Base-by-base conservation (phyloP, 2,888 invertebrate genomes). In the Drosophila longiperda region DNA sequence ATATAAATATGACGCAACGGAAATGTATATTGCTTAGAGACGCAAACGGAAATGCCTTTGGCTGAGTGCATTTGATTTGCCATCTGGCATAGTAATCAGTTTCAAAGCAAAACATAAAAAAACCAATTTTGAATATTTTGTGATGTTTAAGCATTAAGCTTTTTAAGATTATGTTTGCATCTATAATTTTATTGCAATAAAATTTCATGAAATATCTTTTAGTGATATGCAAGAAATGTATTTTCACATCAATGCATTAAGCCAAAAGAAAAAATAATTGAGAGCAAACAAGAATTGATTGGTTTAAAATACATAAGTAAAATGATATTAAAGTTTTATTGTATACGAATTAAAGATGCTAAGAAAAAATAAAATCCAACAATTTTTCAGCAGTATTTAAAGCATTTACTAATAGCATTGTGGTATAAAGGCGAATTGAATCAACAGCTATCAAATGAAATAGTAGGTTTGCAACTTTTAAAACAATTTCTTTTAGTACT, bases 21-120 rank as follows among this genome's bases (percentile, higher is more conserved):
- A 84, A 84, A 85, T 82, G 74, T 78, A 72, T 73, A 85, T 85
- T 85, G 80, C 77, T 77, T 58, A 26, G 64, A 69, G 59, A 70
- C 58, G 55, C 66, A 72, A 73, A 62, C 80, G 84, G 88, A 84
- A 78, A 78, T 83, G 72, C 64, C 75, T 59, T 72, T 72, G 83
- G 71, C 69, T 68, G 77, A 71, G 49, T 80, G 78, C 65, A 74
- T 75, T 75, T 86, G 75, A 80, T 75, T 82, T 87, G 64, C 50
- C 62, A 62, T 59, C 66, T 57, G 66, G 60, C 67, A 48, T 38
- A 12, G 50, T 48, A 52, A 71, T 45, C 23, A n/a, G 40, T 9
- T n/a, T 40, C 5, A 23, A 45, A 4, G 15, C 12, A 15, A 23
- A 45, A 20, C n/a, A n/a, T n/a, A 2, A 3, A 8, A 26, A 9